phyloP scores from a whole-genome alignment of 2,113 vertebrate species.

The Podarcis muralis region DNA sequence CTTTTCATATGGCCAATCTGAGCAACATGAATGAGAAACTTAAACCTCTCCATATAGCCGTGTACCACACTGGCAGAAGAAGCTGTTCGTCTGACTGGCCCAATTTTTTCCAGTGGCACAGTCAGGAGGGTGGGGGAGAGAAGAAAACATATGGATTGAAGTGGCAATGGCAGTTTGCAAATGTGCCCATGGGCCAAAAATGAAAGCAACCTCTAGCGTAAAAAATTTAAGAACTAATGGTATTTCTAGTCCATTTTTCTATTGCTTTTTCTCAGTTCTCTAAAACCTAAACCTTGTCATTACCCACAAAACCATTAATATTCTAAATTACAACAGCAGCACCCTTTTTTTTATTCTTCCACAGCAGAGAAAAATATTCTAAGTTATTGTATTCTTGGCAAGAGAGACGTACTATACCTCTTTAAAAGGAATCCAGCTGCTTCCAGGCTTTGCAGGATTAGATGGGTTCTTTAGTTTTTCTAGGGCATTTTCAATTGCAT shows the following conservation, averaged over 20 bases:
- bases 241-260: not conserved
- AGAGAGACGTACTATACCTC: constrained; percentile 79
- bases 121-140: no score
- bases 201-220: no score
- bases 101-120: no score
- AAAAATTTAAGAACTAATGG: not conserved
- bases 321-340: not conserved
- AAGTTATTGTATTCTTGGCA: not conserved
- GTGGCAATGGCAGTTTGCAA: no score
- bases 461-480: constrained; percentile 90
- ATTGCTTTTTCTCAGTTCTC: not conserved
- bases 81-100: no score
- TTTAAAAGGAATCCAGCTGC: constrained; percentile 97
- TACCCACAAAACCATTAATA: not conserved
- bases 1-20: no score
- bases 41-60: no score
- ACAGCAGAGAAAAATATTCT: not conserved
- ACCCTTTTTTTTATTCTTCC: not conserved
- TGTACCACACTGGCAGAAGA: no score
- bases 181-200: no score
- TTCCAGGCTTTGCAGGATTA: constrained; percentile 94
- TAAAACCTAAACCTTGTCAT: not conserved
- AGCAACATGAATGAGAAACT: no score
- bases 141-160: no score
- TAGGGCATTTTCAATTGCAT: constrained; percentile 87